Conservation (phyloP, 2,888 invertebrate species). For the Axea sp. region DNA sequence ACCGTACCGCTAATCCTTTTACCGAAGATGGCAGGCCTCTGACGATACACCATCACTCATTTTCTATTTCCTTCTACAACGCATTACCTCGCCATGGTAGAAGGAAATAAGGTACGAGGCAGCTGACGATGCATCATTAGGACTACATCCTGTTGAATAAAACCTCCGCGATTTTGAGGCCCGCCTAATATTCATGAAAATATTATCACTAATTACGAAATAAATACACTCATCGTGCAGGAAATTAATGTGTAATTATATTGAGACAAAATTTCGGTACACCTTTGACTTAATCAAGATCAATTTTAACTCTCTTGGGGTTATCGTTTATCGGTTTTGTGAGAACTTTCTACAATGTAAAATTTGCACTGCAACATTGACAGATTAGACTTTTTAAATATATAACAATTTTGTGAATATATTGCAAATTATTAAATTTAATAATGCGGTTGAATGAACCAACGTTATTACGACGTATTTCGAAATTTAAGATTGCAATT, state of each 20-base stretch:
- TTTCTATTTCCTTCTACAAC: slow-evolving; percentile 55
- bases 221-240: slow-evolving; percentile 27
- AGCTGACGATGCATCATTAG: slow-evolving; percentile 52
- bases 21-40: slow-evolving; percentile 31
- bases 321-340: too few species aligned
- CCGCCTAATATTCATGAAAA: slow-evolving; percentile 39
- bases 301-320: not conserved
- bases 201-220: slow-evolving; percentile 38
- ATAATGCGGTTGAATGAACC: too few species aligned
- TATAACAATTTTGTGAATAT: too few species aligned
- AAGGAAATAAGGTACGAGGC: slow-evolving; percentile 43
- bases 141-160: slow-evolving; percentile 36
- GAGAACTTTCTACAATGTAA: too few species aligned
- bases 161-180: slow-evolving; percentile 26
- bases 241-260: slow-evolving; percentile 29
- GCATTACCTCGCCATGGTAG: slow-evolving; percentile 19
- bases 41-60: slow-evolving; percentile 55
- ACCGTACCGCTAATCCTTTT: slow-evolving; percentile 40
- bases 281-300: not conserved
- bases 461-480: too few species aligned
- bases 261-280: slow-evolving; percentile 5
- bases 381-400: too few species aligned
- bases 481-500: too few species aligned
- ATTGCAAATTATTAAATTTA: too few species aligned
- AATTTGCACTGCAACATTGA: too few species aligned